Percentiles rank a stretch among this genome's conserved stretches.
Conservation (phyloP, 2,888 invertebrate genomes). For the Homarus gammarus region DNA sequence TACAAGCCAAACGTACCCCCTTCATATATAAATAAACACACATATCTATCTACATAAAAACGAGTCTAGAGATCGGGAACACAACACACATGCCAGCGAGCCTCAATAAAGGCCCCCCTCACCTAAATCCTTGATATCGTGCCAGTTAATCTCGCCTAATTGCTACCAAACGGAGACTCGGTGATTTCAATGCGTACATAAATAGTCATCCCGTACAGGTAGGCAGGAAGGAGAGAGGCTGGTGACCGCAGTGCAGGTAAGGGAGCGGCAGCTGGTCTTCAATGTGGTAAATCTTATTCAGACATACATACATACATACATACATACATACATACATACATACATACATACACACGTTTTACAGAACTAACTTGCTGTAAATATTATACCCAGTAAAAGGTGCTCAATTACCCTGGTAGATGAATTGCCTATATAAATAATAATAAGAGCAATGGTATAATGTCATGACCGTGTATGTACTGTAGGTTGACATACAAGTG, state of each 20-base stretch:
- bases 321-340: too few relatives aligned
- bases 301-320: too few relatives aligned
- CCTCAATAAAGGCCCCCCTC: constrained; percentile 41
- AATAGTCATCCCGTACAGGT: constrained; percentile 41
- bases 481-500: too few relatives aligned
- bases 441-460: too few relatives aligned
- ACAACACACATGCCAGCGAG: constrained; percentile 29
- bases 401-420: too few relatives aligned
- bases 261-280: too few relatives aligned
- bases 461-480: too few relatives aligned
- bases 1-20: constrained; percentile 25
- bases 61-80: not conserved
- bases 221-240: not conserved
- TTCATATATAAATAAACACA: constrained; percentile 15
- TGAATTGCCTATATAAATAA: too few relatives aligned
- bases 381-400: too few relatives aligned
- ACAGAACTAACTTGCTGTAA: too few relatives aligned
- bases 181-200: constrained; percentile 66
- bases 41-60: not conserved
- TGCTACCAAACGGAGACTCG: constrained; percentile 48
- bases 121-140: constrained; percentile 53
- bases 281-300: too few relatives aligned
- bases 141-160: constrained; percentile 54
- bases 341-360: too few relatives aligned
- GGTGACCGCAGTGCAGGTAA: not conserved